Percentiles rank a stretch among this genome's conserved stretches.
These are phyloP conservation scores for Yponomeuta evonymella DNA, from an alignment of 2,888 invertebrate species.

Conservation along the genomic window DNA sequence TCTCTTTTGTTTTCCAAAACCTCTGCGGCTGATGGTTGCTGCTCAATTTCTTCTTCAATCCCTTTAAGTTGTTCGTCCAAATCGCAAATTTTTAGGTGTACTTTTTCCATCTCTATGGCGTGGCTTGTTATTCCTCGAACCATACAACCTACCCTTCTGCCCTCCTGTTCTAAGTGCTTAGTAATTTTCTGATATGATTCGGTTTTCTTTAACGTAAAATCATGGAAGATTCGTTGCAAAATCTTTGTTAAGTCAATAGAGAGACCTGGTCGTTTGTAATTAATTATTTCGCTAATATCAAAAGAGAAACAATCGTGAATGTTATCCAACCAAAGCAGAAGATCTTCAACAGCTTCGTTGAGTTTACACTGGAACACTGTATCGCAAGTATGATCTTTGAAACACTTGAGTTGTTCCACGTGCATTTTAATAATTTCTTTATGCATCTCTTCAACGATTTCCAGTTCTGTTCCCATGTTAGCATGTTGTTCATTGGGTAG, in stretches of 20 bases:
- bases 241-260: conserved; percentile 48
- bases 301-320: conserved; percentile 33
- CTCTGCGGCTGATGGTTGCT: conserved; percentile 43
- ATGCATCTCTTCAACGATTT: conserved; percentile 66
- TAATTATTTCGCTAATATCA: conserved; percentile 45
- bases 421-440: conserved; percentile 35
- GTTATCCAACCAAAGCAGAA: conserved; percentile 58
- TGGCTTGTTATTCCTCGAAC: conserved; percentile 46
- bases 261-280: conserved; percentile 41
- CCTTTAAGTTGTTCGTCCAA: conserved; percentile 51
- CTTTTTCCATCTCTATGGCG: conserved; percentile 52
- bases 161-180: conserved; percentile 43
- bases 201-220: conserved; percentile 36
- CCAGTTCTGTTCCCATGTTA: conserved; percentile 48
- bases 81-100: conserved; percentile 48
- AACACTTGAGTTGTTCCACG: conserved; percentile 46
- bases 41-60: conserved; percentile 35
- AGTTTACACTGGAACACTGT: conserved; percentile 26
- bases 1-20: conserved; percentile 52
- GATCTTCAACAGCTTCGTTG: conserved; percentile 38
- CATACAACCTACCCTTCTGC: conserved; percentile 46
- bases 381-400: conserved; percentile 39
- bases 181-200: conserved; percentile 34
- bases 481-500: conserved; percentile 40
- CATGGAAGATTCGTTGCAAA: conserved; percentile 43